These are phyloP conservation scores for Rhinichthys osculus DNA, from an alignment of 2,797 vertebrate species.

Conservation along the genomic window DNA sequence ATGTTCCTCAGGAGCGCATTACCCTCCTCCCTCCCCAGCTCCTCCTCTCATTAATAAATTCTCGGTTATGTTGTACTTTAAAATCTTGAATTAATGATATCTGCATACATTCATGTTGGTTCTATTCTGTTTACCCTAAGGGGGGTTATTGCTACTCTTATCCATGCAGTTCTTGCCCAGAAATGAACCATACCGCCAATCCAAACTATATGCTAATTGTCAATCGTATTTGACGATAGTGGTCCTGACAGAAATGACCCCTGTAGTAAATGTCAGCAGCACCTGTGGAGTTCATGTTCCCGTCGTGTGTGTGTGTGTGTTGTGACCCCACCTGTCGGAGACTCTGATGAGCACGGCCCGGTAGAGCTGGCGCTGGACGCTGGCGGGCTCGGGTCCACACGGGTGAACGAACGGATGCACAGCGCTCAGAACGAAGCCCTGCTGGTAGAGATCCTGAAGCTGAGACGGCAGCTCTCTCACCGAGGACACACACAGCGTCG, in stretches of 20 bases:
- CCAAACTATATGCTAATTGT: too few species aligned
- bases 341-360: constrained; percentile 92
- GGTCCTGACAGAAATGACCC: neutral
- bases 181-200: too few species aligned
- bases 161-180: too few species aligned
- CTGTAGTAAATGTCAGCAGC: neutral
- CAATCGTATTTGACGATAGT: too few species aligned
- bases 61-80: too few species aligned
- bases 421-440: constrained; percentile 89
- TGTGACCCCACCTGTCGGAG: constrained; percentile 85
- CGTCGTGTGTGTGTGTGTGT: neutral
- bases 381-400: constrained; percentile 83
- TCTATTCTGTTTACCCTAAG: too few species aligned
- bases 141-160: too few species aligned
- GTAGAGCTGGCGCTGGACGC: constrained; percentile 89
- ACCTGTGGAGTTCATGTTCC: constrained; percentile 26
- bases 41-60: too few species aligned
- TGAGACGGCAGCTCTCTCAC: constrained; percentile 90
- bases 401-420: constrained; percentile 95
- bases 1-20: too few species aligned
- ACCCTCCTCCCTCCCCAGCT: too few species aligned
- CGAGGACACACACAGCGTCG: constrained; percentile 89
- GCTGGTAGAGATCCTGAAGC: constrained; percentile 94
- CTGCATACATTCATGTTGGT: too few species aligned
- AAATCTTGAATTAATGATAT: too few species aligned